These are phyloP conservation scores for Rallus limicola DNA, from an alignment of 2,113 vertebrate species.

Conservation along the genomic window DNA sequence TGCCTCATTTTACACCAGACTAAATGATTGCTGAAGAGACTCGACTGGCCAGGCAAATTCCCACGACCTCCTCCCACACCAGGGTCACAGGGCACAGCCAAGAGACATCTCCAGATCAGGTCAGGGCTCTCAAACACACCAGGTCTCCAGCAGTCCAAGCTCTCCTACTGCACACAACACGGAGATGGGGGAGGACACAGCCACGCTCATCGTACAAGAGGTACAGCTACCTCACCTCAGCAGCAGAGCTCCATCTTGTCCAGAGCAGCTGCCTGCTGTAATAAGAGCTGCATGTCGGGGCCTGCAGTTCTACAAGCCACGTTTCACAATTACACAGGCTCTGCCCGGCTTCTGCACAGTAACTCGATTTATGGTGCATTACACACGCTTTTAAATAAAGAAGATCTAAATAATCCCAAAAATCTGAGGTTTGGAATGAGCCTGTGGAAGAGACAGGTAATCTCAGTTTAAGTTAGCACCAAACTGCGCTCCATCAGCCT, in stretches of 20 bases:
- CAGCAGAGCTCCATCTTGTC: neutral
- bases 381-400: too few relatives aligned
- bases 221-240: neutral
- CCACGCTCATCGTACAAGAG: fast-evolving
- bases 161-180: neutral
- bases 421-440: neutral
- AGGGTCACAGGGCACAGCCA: fast-evolving
- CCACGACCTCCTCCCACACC: neutral
- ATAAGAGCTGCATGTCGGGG: neutral
- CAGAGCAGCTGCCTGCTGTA: neutral
- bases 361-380: neutral
- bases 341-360: neutral
- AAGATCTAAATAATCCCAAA: neutral
- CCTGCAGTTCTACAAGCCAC: neutral
- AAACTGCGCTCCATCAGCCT: fast-evolving
- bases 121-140: neutral
- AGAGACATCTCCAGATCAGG: neutral
- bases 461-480: fast-evolving
- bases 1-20: neutral
- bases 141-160: neutral
- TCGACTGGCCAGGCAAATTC: neutral
- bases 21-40: neutral
- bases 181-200: neutral
- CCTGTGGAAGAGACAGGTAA: neutral
- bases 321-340: neutral